Evolutionary conservation across 2,888 invertebrate genomes (phyloP), one percentile per base, ranked within the genome.

Genomic region (Spicauda simplicius): DNA sequence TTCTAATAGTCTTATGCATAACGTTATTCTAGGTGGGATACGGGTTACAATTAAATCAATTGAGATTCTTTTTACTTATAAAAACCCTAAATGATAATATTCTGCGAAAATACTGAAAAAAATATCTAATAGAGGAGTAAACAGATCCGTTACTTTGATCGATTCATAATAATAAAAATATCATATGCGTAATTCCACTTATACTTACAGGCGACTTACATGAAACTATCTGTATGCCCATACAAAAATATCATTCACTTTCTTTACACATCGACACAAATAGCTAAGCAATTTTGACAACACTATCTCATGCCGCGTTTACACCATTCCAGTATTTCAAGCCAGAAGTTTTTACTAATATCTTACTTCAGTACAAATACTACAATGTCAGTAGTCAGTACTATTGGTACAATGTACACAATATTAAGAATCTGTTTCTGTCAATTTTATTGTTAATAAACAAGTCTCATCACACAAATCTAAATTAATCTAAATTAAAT

Each of bases 181-280:
- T 37, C 45, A 63, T 56, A 61, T 65, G 54, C 52, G 60, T 58
- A 58, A 14, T 52, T 54, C 71, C 68, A 78, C 80, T 82, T 84
- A 84, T 77, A 76, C 74, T 80, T 84, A 87, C 57, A 84, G 80
- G 84, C 86, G 78, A 84, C 86, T 87, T 88, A 88, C 78, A 76
- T 62, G 67, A 53, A 41, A 82, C 81, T 79, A 66, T 61, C 60
- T 33, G 79, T 83, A 86, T 86, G 79, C 76, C 83, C 90, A 91
- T 92, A 93, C 90, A 93, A 93, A 93, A 93, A 92, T 93, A 93
- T 91, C 85, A 82, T 88, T 76, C 83, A 84, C 78, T 90, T 90
- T 87, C 85, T 90, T 88, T 88, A 89, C 84, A 86, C 85, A 83
- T 83, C 78, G 83, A 85, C 84, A 82, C 84, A 85, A 84, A 74